Conservation (phyloP, 2,113 vertebrate genomes). For the Sturnus vulgaris region DNA sequence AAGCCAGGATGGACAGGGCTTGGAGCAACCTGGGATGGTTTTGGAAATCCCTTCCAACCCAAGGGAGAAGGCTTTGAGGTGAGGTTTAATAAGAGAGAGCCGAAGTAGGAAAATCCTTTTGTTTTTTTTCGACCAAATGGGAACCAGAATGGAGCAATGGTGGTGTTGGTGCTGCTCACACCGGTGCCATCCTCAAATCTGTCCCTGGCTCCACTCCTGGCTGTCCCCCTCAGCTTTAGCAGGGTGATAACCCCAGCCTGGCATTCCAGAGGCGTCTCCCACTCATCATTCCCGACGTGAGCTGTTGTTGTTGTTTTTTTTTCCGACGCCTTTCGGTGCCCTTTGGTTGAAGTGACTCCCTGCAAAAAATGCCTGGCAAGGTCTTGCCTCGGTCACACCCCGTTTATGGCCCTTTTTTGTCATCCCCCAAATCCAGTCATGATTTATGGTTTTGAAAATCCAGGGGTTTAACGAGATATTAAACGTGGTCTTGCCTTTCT, state of each 20-base stretch:
- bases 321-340: background rate
- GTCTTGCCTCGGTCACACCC: background rate
- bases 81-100: background rate
- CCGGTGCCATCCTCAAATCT: background rate
- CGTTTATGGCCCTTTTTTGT: background rate
- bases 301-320: background rate
- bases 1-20: background rate
- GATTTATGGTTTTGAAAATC: background rate
- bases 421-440: background rate
- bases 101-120: background rate
- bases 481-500: background rate
- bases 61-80: background rate
- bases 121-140: accelerated
- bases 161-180: accelerated
- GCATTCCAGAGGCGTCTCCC: background rate
- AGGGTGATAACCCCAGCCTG: background rate
- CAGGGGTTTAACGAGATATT: accelerated
- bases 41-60: background rate
- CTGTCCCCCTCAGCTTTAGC: background rate
- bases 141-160: accelerated
- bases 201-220: background rate
- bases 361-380: background rate
- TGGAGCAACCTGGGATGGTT: background rate
- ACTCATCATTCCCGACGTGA: accelerated
- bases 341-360: background rate